Base-by-base conservation (phyloP, 2,113 vertebrate species). In the Nerophis ophidion region DNA sequence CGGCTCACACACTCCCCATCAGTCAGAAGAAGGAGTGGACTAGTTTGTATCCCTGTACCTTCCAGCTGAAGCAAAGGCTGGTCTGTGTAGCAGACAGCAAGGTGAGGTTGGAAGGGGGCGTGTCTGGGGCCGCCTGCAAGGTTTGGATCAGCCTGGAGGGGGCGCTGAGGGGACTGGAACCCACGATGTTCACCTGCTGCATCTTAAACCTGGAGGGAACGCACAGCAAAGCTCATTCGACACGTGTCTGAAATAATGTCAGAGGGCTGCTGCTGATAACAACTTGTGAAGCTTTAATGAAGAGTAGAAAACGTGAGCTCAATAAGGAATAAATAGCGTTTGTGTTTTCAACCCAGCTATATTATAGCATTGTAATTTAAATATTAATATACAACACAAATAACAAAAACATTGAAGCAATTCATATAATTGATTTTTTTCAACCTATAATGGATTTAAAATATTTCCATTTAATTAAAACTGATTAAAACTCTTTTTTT, bases 131-230 rank as follows among this genome's bases (percentile, higher is more conserved):
- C 0, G 92, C 94, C 83, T 96, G 95, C 63, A 98, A 81, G 0
- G 96, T 98, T 82, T 96, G 93, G 76, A 98, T 98, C 63, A 95
- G 79, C 2, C 95, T 87, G 35, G 96, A 97, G 4, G 93, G 92
- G 7, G 81, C 84, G 68, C 95, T 98, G 55, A 87, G 68, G 0
- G 93, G 91, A 68, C 96, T 92, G 49, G 91, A 48, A 0, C 96
- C 96, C 0, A 95, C 93, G 2, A 98, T 88, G 48, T 98, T 98
- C 80, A 89, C 91, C 83, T 98, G 96, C 12, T 73, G 80, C 91
- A 98, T 92, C 16, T 94, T 89, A 82, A 98, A 98, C 86, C 96
- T 98, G 75, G 11, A 17, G 55, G 57, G 4, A 17, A 47, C 17
- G 52, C 35, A 63, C 45, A 64, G 40, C 5, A 33, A 53, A 34